These are phyloP conservation scores for Calameuta filiformis DNA, from an alignment of 2,888 invertebrate genomes.

Conservation along the genomic window DNA sequence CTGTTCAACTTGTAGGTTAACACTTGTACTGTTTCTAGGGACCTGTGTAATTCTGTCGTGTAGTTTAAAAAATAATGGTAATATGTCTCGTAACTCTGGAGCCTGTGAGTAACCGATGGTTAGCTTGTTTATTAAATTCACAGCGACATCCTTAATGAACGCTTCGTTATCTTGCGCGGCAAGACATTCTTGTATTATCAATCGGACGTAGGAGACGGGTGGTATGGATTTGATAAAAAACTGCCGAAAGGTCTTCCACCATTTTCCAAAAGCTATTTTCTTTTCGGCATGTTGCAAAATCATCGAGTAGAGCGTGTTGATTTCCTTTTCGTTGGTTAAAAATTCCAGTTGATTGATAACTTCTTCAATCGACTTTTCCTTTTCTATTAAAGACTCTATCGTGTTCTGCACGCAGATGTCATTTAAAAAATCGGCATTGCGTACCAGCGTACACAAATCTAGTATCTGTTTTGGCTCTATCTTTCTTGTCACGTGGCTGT, in stretches of 20 bases:
- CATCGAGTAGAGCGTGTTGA: neutral
- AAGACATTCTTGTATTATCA: slow-evolving; percentile 2
- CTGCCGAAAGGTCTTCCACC: neutral
- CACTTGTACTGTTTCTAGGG: neutral
- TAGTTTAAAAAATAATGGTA: neutral
- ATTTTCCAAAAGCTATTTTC: neutral
- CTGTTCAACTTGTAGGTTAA: neutral
- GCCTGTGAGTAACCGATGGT: neutral
- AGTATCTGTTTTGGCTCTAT: neutral
- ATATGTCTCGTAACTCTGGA: neutral
- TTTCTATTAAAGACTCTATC: neutral
- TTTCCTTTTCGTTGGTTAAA: neutral
- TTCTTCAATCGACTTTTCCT: neutral
- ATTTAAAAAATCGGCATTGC: neutral
- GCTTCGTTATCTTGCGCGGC: neutral
- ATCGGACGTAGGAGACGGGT: neutral
- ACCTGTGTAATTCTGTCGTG: neutral
- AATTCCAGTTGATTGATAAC: neutral
- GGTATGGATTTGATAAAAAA: neutral
- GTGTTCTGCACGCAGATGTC: neutral
- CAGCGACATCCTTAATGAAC: neutral
- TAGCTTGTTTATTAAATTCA: neutral
- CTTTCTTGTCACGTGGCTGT: neutral
- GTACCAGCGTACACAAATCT: neutral
- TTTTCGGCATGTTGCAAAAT: neutral